Evolutionary conservation across 2,888 invertebrate genomes (phyloP).

Genomic region (Anarsia innoxiella): DNA sequence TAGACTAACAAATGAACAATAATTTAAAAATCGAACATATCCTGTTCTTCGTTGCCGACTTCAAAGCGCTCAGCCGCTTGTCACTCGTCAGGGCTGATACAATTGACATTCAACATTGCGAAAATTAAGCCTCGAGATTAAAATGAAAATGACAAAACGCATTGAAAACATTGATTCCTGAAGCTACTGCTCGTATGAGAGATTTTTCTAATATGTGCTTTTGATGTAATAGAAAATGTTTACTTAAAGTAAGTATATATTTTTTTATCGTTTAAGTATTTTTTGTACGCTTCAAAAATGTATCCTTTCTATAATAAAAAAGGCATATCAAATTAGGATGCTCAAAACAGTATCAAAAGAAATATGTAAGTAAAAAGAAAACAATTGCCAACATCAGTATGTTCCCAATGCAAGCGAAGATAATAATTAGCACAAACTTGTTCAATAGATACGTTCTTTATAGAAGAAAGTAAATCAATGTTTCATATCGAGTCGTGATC

Average conservation of each 20-base stretch:
- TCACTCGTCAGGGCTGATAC: constrained; percentile 48
- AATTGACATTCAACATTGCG: constrained; percentile 48
- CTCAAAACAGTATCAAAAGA: no score
- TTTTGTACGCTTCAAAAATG: no score
- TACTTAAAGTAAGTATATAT: no score
- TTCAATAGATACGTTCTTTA: constrained; percentile 19
- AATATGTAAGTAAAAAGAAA: constrained; percentile 10
- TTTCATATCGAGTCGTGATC: constrained; percentile 6
- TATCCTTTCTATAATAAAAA: no score
- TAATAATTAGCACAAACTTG: no score
- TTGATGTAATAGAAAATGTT: no score
- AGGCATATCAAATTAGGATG: no score
- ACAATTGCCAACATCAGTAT: constrained; percentile 23
- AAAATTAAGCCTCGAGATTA: constrained; percentile 43
- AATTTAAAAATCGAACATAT: constrained; percentile 19
- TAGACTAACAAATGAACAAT: no score
- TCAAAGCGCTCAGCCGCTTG: constrained; percentile 44
- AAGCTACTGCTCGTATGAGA: no score
- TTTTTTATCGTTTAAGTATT: no score
- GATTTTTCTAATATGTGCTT: no score
- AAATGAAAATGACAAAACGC: constrained; percentile 23
- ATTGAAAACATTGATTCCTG: no score
- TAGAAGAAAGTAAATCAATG: constrained; percentile 14
- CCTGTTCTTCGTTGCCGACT: constrained; percentile 28
- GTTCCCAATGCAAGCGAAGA: constrained; percentile 28